phyloP scores from a whole-genome alignment of 2,113 vertebrate species.

The Bos javanicus region DNA sequence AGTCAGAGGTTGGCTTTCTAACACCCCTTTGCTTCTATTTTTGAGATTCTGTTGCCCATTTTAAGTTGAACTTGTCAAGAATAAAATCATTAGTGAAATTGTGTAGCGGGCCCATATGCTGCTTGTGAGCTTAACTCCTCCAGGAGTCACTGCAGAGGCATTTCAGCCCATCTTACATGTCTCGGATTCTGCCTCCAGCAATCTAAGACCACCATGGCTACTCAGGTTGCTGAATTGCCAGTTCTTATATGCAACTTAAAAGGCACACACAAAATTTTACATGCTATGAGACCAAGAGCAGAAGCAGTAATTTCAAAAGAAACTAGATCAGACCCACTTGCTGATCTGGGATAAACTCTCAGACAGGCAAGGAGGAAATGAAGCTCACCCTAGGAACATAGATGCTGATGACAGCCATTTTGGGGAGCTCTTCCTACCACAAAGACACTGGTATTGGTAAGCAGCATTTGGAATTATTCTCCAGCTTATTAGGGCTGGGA shows the following conservation, averaged over 20 bases:
- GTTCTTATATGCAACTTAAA: neutral
- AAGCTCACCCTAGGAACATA: neutral
- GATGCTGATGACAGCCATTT: neutral
- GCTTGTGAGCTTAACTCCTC: neutral
- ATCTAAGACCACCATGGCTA: neutral
- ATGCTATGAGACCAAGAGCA: neutral
- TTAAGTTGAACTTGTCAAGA: neutral
- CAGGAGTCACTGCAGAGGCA: neutral
- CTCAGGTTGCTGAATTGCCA: neutral
- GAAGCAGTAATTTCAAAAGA: neutral
- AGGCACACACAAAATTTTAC: neutral
- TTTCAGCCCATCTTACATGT: neutral
- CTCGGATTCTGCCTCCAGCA: neutral
- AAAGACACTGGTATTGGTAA: neutral
- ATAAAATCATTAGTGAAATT: neutral
- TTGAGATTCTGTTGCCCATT: neutral
- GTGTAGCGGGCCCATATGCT: neutral
- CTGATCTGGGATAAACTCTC: neutral
- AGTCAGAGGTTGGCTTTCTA: neutral
- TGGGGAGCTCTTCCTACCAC: neutral
- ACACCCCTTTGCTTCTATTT: neutral
- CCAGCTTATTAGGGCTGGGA: neutral
- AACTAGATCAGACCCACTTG: neutral
- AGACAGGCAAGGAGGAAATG: neutral
- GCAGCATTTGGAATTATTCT: neutral